Conservation (phyloP, 2,888 invertebrate species). For the Stenotaenia linearis region DNA sequence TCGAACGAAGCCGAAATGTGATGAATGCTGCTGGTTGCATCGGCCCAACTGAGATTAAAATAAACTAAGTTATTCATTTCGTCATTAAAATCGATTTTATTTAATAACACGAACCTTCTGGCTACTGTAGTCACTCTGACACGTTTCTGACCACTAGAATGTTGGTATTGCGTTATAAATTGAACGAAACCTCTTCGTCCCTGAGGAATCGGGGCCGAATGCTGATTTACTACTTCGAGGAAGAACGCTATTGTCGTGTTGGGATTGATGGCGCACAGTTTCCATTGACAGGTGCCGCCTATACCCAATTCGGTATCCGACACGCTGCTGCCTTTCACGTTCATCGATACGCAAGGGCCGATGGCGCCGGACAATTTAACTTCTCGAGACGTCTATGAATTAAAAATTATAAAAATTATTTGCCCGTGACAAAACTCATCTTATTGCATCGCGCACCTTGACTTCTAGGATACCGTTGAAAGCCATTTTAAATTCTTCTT, state of each 20-base stretch:
- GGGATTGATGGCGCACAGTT: constrained; percentile 89
- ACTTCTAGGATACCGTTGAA: constrained; percentile 96
- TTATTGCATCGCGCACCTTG: constrained; percentile 55
- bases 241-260: constrained; percentile 88
- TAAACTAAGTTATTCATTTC: too few species aligned
- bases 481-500: constrained; percentile 92
- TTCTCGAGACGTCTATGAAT: constrained; percentile 71
- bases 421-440: not conserved
- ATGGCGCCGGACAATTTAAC: constrained; percentile 92
- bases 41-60: constrained; percentile 95
- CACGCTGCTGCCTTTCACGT: constrained; percentile 84
- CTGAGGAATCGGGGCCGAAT: constrained; percentile 88
- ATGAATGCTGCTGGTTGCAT: constrained; percentile 79
- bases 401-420: constrained; percentile 28
- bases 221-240: constrained; percentile 93
- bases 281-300: constrained; percentile 97
- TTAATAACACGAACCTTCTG: constrained; percentile 85
- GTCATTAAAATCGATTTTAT: too few species aligned
- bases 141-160: constrained; percentile 88
- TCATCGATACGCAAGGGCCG: constrained; percentile 90
- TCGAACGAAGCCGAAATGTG: constrained; percentile 94
- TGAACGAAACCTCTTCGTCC: constrained; percentile 96
- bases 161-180: constrained; percentile 97
- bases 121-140: constrained; percentile 95
- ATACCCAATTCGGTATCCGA: constrained; percentile 97